A percentile compares a stretch with the other conserved stretches of the same genome.
Conservation (phyloP, 35 echinoderm and acorn worm species). For the Anneissia japonica region DNA sequence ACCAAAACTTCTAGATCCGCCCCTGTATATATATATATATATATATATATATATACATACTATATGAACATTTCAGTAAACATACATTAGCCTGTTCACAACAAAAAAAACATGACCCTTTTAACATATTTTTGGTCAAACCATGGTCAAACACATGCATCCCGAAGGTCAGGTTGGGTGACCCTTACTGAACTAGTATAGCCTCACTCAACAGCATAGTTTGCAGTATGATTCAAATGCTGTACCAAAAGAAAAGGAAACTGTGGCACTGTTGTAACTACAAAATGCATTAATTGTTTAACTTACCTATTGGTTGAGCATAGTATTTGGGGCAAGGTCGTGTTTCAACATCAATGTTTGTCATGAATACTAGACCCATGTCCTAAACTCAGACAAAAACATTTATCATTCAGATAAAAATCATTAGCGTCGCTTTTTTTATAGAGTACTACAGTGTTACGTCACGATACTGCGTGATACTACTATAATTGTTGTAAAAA, state of each 20-base stretch:
- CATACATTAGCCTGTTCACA: too few relatives aligned
- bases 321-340: constrained; percentile 36
- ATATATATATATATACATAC: too few relatives aligned
- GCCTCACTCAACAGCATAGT: neutral
- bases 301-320: neutral
- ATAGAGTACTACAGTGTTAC: too few relatives aligned
- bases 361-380: constrained; percentile 56
- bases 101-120: too few relatives aligned
- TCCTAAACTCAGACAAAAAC: constrained; percentile 23
- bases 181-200: neutral
- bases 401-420: too few relatives aligned
- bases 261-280: neutral
- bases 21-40: too few relatives aligned
- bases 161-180: neutral
- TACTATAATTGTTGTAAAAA: too few relatives aligned
- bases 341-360: constrained; percentile 75
- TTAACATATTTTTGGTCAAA: too few relatives aligned
- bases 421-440: too few relatives aligned
- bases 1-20: too few relatives aligned
- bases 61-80: too few relatives aligned
- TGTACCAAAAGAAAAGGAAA: neutral
- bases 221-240: neutral
- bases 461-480: too few relatives aligned
- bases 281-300: neutral
- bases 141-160: neutral